Evolutionary conservation across 2,888 invertebrate genomes (phyloP).

Genomic region (Tipula unca): DNA sequence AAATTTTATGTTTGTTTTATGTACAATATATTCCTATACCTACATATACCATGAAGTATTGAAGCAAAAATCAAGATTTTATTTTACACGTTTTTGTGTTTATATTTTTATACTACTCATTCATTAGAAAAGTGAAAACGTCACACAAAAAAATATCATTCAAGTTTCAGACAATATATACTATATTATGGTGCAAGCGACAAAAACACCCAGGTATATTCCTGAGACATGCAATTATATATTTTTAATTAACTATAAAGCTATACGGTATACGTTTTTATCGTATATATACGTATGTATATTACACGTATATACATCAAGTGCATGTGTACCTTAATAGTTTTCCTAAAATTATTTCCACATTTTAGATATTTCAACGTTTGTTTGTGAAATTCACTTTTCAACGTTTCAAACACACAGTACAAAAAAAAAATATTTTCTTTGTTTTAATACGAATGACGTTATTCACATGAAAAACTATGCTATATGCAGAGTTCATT

Average conservation of each 20-base stretch:
- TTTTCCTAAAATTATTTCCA: background rate
- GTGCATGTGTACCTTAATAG: background rate
- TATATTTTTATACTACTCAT: background rate
- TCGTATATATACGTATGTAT: background rate
- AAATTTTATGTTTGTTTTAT: background rate
- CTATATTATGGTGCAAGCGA: background rate
- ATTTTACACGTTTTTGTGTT: background rate
- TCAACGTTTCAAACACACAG: background rate
- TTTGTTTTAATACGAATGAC: background rate
- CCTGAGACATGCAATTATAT: background rate
- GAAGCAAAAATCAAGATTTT: background rate
- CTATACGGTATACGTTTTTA: background rate
- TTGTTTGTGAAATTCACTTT: background rate
- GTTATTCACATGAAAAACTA: background rate
- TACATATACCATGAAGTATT: background rate
- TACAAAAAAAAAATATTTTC: background rate
- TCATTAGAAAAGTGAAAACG: background rate
- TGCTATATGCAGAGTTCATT: background rate
- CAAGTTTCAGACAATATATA: background rate
- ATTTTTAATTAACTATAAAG: background rate
- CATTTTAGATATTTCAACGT: background rate
- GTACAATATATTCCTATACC: background rate
- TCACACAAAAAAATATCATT: background rate
- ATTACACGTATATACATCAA: background rate
- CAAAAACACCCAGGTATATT: background rate